phyloP scores from a whole-genome alignment of 2,113 vertebrate species.

The Pantherophis guttatus region DNA sequence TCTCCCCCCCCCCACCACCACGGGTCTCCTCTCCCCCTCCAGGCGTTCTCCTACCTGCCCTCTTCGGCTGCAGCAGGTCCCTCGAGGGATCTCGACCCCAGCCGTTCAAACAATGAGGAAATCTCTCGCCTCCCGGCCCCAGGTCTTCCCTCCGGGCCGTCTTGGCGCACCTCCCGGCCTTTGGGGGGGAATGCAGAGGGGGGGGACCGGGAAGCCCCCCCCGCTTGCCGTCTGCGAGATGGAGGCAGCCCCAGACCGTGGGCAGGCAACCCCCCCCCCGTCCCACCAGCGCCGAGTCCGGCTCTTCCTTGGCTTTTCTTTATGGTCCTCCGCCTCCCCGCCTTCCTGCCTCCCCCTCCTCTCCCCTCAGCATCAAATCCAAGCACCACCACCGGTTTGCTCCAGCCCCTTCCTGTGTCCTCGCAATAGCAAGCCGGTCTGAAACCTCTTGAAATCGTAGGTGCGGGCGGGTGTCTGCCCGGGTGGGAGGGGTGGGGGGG shows the following conservation, averaged over 20 bases:
- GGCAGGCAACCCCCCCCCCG: neutral
- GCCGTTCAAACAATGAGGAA: conserved; percentile 6
- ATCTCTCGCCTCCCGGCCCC: neutral
- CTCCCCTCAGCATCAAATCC: neutral
- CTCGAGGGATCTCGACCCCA: neutral
- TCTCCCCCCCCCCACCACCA: no score
- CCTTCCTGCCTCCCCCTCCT: conserved; percentile 19
- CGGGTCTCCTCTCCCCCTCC: neutral
- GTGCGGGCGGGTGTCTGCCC: neutral
- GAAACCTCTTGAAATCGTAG: neutral
- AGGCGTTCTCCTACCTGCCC: neutral
- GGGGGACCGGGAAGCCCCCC: neutral
- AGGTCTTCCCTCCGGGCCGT: neutral
- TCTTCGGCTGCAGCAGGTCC: neutral
- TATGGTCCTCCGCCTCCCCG: conserved; percentile 9
- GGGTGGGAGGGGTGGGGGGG: neutral
- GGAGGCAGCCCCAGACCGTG: neutral
- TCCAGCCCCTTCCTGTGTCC: conserved; percentile 28
- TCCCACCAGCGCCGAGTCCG: neutral
- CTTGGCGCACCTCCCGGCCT: neutral
- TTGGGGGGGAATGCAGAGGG: neutral
- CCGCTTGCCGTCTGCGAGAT: neutral
- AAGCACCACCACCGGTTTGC: neutral
- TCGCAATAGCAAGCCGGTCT: conserved; percentile 6
- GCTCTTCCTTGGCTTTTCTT: neutral